Evolutionary conservation across 37 sponge, comb jelly and placozoan species (phyloP), one percentile per base, ranked within the genome.

Genomic region (Eunapius fragilis): DNA sequence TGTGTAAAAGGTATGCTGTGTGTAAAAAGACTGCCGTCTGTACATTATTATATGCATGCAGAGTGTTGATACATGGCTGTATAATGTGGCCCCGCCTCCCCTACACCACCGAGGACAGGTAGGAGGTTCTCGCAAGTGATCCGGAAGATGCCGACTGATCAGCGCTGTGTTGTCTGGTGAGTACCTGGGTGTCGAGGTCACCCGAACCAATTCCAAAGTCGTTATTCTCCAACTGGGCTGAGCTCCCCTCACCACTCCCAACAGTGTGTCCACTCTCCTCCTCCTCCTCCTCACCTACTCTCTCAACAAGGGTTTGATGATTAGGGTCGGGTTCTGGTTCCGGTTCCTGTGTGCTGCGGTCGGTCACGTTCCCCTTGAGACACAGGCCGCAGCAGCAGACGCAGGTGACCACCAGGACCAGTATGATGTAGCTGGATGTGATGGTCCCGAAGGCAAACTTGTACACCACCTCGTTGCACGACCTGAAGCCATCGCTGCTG

Each of bases 401-500:
- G 45, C 92, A 92, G 34, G 86, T 85, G 6, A 80, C 48, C 28
- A 83, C 78, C 82, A 84, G 3, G 14, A 72, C 14, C 7, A 88
- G 70, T 35, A 92, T 71, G 31, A 90, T 80, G 75, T 87, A 90
- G 67, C 82, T 80, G 33, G 84, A 87, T 19, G 88, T 93, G 58
- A 87, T 83, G 67, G 90, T 48, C 10, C 88, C 78, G 75, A 93
- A 93, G 14, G 85, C 80, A 84, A 90, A 93, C 87, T 90, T 89
- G 74, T 93, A 93, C 71, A 93, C 47, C 9, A 82, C 25, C 31
- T 82, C 88, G 48, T 87, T 71, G 73, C 94, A 93, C 6, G 3
- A 25, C 13, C 3, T 58, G 68, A 68, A 86, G 36, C 45, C 45
- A 3, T 23, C 25, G 25, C 49, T 26, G 35, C 31, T 77, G n/a